Evolutionary conservation across 2,113 vertebrate genomes (phyloP).

Genomic region (Ranitomeya imitator): DNA sequence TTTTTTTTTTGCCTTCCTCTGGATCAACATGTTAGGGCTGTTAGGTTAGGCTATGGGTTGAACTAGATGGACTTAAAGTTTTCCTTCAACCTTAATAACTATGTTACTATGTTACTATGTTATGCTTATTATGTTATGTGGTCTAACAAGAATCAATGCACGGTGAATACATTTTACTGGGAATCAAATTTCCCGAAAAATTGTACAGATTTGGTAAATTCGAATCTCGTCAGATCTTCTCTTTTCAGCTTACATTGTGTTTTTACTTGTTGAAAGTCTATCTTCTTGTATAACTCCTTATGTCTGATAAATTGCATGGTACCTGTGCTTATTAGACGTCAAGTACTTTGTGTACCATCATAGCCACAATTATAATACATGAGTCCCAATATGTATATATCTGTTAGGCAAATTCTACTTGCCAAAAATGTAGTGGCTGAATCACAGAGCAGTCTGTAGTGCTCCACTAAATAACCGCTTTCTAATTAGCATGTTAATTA

Average conservation of each 20-base stretch:
- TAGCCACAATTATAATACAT: neutral
- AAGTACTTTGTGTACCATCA: neutral
- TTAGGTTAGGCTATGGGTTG: too few species aligned
- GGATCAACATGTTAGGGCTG: too few species aligned
- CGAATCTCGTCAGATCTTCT: too few species aligned
- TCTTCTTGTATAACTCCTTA: neutral
- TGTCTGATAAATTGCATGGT: neutral
- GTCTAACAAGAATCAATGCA: too few species aligned
- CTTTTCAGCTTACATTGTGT: neutral
- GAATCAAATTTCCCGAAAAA: too few species aligned
- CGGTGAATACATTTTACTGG: too few species aligned
- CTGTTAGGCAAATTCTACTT: neutral
- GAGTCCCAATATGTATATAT: neutral
- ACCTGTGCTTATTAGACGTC: neutral
- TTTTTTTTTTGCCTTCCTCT: too few species aligned
- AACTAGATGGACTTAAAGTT: too few species aligned
- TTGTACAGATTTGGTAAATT: too few species aligned
- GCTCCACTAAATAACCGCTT: conserved; percentile 63
- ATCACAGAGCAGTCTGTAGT: conserved; percentile 41
- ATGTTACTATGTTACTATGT: too few species aligned
- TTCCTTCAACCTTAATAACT: too few species aligned
- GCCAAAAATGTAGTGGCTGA: neutral
- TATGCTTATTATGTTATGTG: too few species aligned
- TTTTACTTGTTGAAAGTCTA: neutral
- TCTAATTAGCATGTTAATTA: conserved; percentile 73